phyloP scores from a whole-genome alignment of 2,113 vertebrate species.

The Macquaria australasica region DNA sequence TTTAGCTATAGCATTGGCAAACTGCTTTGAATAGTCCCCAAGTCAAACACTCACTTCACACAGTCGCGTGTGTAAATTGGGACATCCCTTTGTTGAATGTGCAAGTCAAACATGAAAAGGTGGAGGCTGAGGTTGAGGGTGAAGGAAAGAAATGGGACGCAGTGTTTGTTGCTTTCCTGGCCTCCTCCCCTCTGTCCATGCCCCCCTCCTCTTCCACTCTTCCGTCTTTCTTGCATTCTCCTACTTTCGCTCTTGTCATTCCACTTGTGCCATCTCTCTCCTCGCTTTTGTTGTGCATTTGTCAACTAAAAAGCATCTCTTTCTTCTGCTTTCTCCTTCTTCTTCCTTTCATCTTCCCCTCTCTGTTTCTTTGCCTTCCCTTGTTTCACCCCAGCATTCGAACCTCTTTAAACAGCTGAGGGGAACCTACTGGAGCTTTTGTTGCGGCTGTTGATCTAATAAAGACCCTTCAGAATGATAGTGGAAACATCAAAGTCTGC shows the following conservation, averaged over 20 bases:
- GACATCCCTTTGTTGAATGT: conserved; percentile 13
- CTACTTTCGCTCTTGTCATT: background rate
- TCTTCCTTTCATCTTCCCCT: conserved; percentile 31
- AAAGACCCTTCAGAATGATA: conserved; percentile 48
- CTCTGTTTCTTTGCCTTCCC: conserved; percentile 18
- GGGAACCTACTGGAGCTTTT: conserved; percentile 46
- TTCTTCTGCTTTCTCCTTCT: conserved; percentile 10
- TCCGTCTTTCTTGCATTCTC: background rate
- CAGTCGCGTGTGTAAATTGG: background rate
- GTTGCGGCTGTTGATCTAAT: conserved; percentile 64
- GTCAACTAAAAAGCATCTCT: conserved; percentile 27
- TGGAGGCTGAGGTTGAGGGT: background rate
- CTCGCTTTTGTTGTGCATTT: conserved; percentile 1
- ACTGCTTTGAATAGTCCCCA: background rate
- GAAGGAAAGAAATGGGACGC: background rate
- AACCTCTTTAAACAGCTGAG: conserved; percentile 54
- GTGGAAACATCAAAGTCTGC: conserved; percentile 66
- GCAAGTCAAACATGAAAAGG: background rate
- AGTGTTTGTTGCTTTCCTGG: background rate
- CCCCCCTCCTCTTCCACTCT: background rate
- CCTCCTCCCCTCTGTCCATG: background rate
- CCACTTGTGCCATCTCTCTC: background rate
- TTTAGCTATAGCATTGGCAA: background rate
- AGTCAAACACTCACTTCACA: background rate
- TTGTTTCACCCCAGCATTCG: conserved; percentile 18